These are phyloP conservation scores for Pseudomyrmex flavicornis DNA, from an alignment of 1,140 invertebrate species.

Conservation along the genomic window DNA sequence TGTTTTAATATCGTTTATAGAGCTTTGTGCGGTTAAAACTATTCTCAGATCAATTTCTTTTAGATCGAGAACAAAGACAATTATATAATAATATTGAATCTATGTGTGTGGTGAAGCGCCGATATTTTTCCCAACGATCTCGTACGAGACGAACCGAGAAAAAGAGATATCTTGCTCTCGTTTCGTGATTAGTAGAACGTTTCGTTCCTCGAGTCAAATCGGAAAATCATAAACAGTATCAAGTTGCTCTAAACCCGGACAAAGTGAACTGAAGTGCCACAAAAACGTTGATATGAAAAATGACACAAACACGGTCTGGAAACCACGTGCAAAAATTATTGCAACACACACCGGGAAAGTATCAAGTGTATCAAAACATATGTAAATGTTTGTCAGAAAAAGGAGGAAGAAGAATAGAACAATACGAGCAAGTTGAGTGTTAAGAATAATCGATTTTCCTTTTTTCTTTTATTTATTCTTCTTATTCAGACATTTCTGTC, in stretches of 20 bases:
- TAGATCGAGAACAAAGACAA: neutral
- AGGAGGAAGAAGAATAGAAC: too few species aligned
- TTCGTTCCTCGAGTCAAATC: constrained; percentile 35
- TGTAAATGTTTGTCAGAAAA: too few species aligned
- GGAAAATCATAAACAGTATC: neutral
- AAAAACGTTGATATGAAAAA: neutral
- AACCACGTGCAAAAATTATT: too few species aligned
- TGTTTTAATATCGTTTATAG: neutral
- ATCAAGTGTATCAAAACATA: too few species aligned
- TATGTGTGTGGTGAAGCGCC: neutral
- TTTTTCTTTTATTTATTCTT: too few species aligned
- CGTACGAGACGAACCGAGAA: neutral
- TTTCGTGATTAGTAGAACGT: constrained; percentile 63
- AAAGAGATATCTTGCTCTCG: constrained; percentile 58
- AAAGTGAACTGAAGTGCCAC: neutral
- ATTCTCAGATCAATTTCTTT: neutral
- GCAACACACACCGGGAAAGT: too few species aligned
- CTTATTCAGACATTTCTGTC: too few species aligned
- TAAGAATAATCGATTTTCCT: too few species aligned
- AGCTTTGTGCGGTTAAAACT: neutral
- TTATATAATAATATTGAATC: neutral
- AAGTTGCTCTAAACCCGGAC: too few species aligned
- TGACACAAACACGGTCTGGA: neutral
- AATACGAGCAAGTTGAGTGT: too few species aligned
- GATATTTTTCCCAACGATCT: neutral